Percentiles rank a stretch among this genome's conserved stretches.
Evolutionary conservation across 2,888 invertebrate genomes (phyloP).

Genomic region (Latheticus oryzae): DNA sequence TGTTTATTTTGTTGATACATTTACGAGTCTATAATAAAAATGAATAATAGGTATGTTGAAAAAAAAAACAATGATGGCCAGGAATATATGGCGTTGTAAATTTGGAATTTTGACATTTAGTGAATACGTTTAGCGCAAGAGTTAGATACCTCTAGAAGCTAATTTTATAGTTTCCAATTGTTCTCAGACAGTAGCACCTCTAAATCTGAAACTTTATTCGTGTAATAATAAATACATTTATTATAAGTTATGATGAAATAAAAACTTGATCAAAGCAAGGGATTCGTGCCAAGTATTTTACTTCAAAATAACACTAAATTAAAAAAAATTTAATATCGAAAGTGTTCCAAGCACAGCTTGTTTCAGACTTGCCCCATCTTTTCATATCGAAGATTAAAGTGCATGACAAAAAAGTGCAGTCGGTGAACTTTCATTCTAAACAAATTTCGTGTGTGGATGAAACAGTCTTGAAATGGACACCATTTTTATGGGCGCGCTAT

Average conservation of each 20-base stretch:
- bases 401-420: too few relatives aligned
- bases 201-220: neutral
- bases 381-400: too few relatives aligned
- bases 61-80: conserved; percentile 1
- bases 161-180: neutral
- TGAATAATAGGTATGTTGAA: conserved; percentile 1
- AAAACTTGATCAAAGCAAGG: conserved; percentile 14
- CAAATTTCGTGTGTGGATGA: conserved; percentile 33
- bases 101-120: conserved; percentile 1
- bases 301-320: conserved; percentile 3
- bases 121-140: conserved; percentile 1
- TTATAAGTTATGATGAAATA: conserved; percentile 18
- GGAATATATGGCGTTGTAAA: conserved; percentile 3
- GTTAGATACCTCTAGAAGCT: neutral
- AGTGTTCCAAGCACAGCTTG: too few relatives aligned
- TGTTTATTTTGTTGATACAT: conserved; percentile 4
- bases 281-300: conserved; percentile 10
- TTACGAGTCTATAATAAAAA: neutral
- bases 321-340: conserved; percentile 5
- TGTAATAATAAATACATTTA: conserved; percentile 1
- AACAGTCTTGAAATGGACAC: conserved; percentile 49
- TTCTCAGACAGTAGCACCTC: neutral
- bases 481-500: conserved; percentile 56
- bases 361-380: conserved; percentile 16
- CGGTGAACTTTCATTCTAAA: conserved; percentile 11